Evolutionary conservation across 64 coral and sea anemone genomes (phyloP).

Genomic region (Acropora yongei): DNA sequence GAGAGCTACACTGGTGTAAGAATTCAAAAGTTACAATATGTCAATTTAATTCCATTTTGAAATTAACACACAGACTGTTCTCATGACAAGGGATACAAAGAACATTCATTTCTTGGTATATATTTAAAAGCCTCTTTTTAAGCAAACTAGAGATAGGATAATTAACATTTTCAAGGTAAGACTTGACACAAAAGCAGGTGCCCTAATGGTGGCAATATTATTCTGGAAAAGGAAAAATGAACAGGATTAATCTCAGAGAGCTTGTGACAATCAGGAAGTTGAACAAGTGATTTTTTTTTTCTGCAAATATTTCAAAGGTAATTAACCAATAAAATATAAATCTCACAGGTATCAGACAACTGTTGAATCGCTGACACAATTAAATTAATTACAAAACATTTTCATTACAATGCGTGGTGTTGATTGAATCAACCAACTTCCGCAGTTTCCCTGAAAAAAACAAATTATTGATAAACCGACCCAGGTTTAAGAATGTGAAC

Average conservation of each 20-base stretch:
- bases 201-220: constrained; percentile 28
- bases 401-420: too few relatives aligned
- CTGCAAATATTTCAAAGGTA: neutral
- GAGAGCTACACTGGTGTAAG: too few relatives aligned
- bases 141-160: neutral
- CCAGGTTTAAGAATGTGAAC: too few relatives aligned
- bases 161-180: neutral
- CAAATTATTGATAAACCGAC: too few relatives aligned
- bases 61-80: too few relatives aligned
- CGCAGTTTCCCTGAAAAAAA: too few relatives aligned
- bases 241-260: neutral
- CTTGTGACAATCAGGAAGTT: neutral
- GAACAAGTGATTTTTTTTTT: too few relatives aligned
- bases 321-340: neutral
- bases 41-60: too few relatives aligned
- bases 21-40: too few relatives aligned
- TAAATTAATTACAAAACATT: neutral
- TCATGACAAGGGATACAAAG: neutral
- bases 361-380: neutral
- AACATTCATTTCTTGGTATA: neutral
- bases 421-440: too few relatives aligned
- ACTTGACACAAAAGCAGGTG: neutral
- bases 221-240: neutral
- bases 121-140: neutral
- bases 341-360: neutral